Conservation (phyloP, 2,888 invertebrate species). For the Ophion ellenae region DNA sequence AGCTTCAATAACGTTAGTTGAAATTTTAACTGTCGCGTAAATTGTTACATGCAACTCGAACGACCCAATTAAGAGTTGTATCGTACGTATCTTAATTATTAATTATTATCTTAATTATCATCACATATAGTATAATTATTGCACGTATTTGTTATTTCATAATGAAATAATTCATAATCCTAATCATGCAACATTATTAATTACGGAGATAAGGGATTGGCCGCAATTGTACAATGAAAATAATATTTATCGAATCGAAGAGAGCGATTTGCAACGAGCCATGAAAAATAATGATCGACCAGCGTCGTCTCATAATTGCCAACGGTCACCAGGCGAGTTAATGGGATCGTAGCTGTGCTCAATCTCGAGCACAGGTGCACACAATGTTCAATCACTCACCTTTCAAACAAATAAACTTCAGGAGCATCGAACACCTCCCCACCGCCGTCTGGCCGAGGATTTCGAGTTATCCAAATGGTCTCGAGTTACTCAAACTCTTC, state of each 20-base stretch:
- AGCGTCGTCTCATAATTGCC: background rate
- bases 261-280: background rate
- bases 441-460: background rate
- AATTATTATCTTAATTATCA: background rate
- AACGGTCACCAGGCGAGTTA: background rate
- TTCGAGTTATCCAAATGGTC: background rate
- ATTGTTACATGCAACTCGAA: background rate
- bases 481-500: background rate
- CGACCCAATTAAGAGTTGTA: background rate
- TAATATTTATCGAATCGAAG: background rate
- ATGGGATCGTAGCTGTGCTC: background rate
- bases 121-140: background rate
- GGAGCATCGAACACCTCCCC: background rate
- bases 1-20: background rate
- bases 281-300: background rate
- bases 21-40: background rate
- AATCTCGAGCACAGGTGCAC: slow-evolving; percentile 32
- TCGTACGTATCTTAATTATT: background rate
- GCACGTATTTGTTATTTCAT: background rate
- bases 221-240: background rate
- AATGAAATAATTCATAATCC: background rate
- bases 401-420: slow-evolving; percentile 35
- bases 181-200: background rate
- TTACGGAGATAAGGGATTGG: background rate
- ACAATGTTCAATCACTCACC: slow-evolving; percentile 47